Conservation (phyloP, 2,113 vertebrate species). For the Amphiprion ocellaris region DNA sequence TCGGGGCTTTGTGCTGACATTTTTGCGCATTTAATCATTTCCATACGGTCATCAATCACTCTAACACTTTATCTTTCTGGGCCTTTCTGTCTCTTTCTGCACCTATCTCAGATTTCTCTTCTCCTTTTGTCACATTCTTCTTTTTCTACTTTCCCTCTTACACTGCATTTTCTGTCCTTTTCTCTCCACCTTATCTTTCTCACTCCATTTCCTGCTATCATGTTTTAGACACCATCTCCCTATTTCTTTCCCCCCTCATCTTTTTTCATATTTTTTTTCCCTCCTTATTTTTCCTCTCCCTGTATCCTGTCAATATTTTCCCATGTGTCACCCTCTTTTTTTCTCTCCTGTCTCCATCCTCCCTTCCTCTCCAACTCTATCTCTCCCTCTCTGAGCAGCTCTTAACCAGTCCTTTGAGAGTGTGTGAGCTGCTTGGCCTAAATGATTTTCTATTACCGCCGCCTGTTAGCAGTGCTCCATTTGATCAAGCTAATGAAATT, state of each 20-base stretch:
- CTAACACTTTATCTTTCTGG: slow-evolving; percentile 28
- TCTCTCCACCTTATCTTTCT: slow-evolving; percentile 5
- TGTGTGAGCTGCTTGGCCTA: slow-evolving; percentile 72
- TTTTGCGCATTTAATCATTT: slow-evolving; percentile 36
- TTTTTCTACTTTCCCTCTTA: slow-evolving; percentile 11
- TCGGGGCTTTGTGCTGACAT: slow-evolving; percentile 15
- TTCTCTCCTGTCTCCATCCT: neutral
- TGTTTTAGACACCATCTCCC: slow-evolving; percentile 14
- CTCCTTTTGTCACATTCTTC: slow-evolving; percentile 17
- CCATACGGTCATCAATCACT: slow-evolving; percentile 33
- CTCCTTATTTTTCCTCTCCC: neutral
- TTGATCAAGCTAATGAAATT: slow-evolving; percentile 86
- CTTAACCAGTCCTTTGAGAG: slow-evolving; percentile 75
- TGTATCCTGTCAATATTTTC: slow-evolving; percentile 37
- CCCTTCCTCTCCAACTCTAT: slow-evolving; percentile 17
- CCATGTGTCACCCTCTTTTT: slow-evolving; percentile 28
- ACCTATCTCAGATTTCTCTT: neutral
- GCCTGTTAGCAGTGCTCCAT: slow-evolving; percentile 85
- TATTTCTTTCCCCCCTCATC: neutral
- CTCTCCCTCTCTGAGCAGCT: slow-evolving; percentile 60
- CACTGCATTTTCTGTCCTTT: slow-evolving; percentile 12
- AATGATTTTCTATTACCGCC: slow-evolving; percentile 85
- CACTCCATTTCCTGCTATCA: neutral
- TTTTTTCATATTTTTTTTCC: slow-evolving; percentile 29
- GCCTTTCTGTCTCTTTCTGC: neutral